Base-by-base conservation (phyloP, 2,888 invertebrate species). In the Abscondita cerata region DNA sequence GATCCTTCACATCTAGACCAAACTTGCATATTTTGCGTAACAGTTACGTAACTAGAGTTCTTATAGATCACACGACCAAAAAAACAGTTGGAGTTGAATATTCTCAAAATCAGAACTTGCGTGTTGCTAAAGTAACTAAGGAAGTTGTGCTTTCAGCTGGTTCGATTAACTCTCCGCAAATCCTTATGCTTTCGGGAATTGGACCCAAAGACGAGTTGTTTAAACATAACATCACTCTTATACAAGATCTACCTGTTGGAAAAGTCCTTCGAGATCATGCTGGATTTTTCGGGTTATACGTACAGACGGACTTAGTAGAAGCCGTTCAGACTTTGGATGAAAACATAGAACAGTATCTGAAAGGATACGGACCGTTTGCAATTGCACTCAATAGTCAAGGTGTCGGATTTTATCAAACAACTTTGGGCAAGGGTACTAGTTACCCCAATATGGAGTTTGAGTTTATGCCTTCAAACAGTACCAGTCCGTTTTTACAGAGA, bases 71-170 rank as follows among this genome's bases (percentile, higher is more conserved):
- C 0, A 60, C 70, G 11, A 83, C 81, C 0, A 83, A 81, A 67
- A 76, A 72, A 0, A 85, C 86, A 0, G 78, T 81, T 48, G 88
- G 87, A 1, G 84, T 89, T 0, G 77, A 84, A 68, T 85, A 86
- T 58, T 77, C 81, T 0, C 77, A 81, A 38, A 79, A 82, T 54
- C 80, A 81, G 0, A 69, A 79, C 56, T 78, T 76, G 41, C 78
- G 79, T 25, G 78, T 78, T 46, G 85, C 86, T 0, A 74, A 72
- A 56, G 89, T 88, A 0, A 80, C 83, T 41, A 86, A 84, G 70
- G 91, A 91, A 78, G 86, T 93, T 0, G 88, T 94, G 56, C 65
- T 93, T 1, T 87, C 89, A 8, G 91, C 89, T 1, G 93, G 93
- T 0, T 86, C 92, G 0, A 88, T 94, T 59, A 92, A 91, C 69